These are phyloP conservation scores for Carterocephalus palaemon DNA, from an alignment of 2,888 invertebrate species.

Conservation along the genomic window DNA sequence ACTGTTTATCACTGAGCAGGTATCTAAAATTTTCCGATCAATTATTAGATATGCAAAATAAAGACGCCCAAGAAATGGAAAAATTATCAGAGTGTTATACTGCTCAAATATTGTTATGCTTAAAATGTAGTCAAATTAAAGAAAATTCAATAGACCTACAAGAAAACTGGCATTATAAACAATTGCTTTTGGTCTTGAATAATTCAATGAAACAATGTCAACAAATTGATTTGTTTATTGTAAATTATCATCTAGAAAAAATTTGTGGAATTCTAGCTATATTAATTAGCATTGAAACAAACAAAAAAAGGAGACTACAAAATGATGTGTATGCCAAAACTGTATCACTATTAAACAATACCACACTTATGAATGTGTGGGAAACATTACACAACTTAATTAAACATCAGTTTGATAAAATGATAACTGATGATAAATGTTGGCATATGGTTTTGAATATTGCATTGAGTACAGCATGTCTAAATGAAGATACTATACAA, in stretches of 20 bases:
- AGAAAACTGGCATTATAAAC: conserved; percentile 52
- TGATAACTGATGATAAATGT: conserved; percentile 39
- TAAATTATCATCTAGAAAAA: conserved; percentile 51
- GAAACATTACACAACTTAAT: conserved; percentile 43
- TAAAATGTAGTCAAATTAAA: conserved; percentile 32
- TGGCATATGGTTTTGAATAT: conserved; percentile 44
- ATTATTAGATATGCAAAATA: conserved; percentile 45
- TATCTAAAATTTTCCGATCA: conserved; percentile 45
- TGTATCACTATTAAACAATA: conserved; percentile 4
- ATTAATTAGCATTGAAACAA: conserved; percentile 43
- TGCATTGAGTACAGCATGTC: conserved; percentile 39
- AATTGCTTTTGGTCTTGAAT: conserved; percentile 44
- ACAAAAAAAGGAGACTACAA: conserved; percentile 28
- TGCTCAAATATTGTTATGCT: conserved; percentile 42
- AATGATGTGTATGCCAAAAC: conserved; percentile 1
- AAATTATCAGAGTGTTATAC: conserved; percentile 45
- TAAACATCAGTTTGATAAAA: conserved; percentile 37
- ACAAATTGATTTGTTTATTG: conserved; percentile 45
- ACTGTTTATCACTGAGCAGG: conserved; percentile 51
- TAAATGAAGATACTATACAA: conserved; percentile 32
- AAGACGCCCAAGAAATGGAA: conserved; percentile 51
- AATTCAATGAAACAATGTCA: conserved; percentile 46
- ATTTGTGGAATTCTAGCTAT: conserved; percentile 47
- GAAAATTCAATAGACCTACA: conserved; percentile 32
- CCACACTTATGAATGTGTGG: conserved; percentile 32